Conservation (phyloP, 1,140 invertebrate genomes). For the Drosophila busckii region DNA sequence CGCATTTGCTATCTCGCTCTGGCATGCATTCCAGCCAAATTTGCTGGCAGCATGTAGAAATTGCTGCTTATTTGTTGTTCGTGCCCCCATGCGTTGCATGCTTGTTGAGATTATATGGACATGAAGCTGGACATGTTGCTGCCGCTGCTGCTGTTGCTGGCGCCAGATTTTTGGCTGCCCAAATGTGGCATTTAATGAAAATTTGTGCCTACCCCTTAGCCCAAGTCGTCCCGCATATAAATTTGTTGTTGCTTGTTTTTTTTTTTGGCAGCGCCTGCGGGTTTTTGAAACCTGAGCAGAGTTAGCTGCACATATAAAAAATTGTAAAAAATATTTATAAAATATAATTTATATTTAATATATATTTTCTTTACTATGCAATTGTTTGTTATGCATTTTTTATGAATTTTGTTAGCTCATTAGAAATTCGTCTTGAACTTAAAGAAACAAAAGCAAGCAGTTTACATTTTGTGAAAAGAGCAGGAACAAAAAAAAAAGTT, state of each 20-base stretch:
- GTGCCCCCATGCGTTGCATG: conserved; percentile 44
- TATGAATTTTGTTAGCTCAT: conserved; percentile 39
- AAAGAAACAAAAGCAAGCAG: too few species aligned
- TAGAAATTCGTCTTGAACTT: conserved; percentile 43
- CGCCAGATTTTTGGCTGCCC: conserved; percentile 66
- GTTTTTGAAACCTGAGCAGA: conserved; percentile 9
- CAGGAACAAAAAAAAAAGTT: conserved; percentile 10
- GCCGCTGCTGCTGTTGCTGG: conserved; percentile 34
- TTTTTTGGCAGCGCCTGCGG: conserved; percentile 57
- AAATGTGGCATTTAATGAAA: conserved; percentile 74
- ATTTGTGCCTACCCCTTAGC: conserved; percentile 36
- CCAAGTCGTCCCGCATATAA: conserved; percentile 7
- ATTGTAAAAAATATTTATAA: not conserved
- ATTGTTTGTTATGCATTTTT: not conserved
- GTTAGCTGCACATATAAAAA: not conserved
- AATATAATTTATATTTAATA: not conserved
- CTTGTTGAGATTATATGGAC: conserved; percentile 44
- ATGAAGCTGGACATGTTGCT: conserved; percentile 18
- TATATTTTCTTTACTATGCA: not conserved
- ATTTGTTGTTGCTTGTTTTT: not conserved
- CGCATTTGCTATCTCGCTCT: not conserved
- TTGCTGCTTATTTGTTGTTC: conserved; percentile 74
- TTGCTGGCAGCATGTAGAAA: conserved; percentile 73
- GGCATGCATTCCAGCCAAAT: conserved; percentile 63
- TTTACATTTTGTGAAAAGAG: conserved; percentile 12